A percentile compares a stretch with the other conserved stretches of the same genome.
These are phyloP conservation scores for Alces alces DNA, from an alignment of 2,113 vertebrate genomes.

Conservation along the genomic window DNA sequence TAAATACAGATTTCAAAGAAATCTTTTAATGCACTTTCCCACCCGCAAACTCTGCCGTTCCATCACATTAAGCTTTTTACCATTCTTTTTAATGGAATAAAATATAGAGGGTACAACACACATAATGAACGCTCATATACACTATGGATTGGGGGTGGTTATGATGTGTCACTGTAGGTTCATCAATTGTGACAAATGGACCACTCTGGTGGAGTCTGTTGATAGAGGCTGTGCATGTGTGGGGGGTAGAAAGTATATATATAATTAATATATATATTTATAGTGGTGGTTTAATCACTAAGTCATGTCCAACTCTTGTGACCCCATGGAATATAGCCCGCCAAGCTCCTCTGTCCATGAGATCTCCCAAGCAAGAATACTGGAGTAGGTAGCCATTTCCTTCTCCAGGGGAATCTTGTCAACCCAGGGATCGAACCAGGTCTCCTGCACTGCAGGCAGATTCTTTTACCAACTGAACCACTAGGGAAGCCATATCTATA, in stretches of 20 bases:
- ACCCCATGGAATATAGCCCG: neutral
- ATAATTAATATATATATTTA: neutral
- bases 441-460: neutral
- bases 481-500: neutral
- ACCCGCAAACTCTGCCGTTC: neutral
- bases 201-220: neutral
- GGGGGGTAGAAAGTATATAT: neutral
- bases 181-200: neutral
- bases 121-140: neutral
- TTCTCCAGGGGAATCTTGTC: neutral
- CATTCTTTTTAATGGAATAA: conserved; percentile 37
- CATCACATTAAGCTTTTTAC: neutral
- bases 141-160: neutral
- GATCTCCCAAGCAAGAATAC: neutral
- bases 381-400: neutral
- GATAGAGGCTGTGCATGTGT: neutral
- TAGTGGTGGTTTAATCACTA: neutral
- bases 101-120: neutral
- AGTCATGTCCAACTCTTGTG: neutral
- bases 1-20: conserved; percentile 7
- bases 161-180: neutral
- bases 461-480: neutral
- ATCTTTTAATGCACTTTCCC: neutral
- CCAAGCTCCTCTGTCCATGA: neutral
- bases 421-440: neutral